Conservation (phyloP, 2,113 vertebrate species). For the Prolemur simus region DNA sequence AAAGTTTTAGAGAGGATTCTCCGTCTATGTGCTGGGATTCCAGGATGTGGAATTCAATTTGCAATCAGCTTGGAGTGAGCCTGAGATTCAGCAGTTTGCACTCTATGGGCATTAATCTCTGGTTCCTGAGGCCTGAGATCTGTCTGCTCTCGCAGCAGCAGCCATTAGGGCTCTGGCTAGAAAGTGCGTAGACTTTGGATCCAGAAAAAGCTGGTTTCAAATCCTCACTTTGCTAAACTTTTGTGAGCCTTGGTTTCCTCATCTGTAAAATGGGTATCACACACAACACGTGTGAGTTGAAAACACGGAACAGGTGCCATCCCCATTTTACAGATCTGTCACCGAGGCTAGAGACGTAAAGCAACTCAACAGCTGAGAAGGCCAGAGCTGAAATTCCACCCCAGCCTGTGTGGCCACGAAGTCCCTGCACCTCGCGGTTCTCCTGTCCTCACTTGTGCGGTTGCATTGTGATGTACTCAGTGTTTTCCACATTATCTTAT, state of each 20-base stretch:
- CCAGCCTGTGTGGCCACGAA: background rate
- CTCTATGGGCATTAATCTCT: background rate
- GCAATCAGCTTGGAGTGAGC: background rate
- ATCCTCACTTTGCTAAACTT: background rate
- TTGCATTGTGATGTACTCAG: background rate
- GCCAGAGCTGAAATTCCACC: background rate
- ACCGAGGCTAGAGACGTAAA: background rate
- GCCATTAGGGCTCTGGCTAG: background rate
- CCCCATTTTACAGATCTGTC: background rate
- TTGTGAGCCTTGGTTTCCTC: background rate
- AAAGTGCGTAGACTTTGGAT: background rate
- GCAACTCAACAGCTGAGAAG: background rate
- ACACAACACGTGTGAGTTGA: background rate
- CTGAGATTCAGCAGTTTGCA: background rate
- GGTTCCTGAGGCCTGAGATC: background rate
- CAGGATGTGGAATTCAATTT: background rate
- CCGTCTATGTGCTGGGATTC: background rate
- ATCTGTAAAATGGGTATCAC: slow-evolving; percentile 2
- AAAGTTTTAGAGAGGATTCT: background rate
- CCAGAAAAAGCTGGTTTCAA: background rate
- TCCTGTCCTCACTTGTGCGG: background rate
- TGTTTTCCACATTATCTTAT: background rate
- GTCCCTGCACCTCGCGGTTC: background rate
- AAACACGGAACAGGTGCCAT: background rate
- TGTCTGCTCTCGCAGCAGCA: background rate